Evolutionary conservation across 2,888 invertebrate genomes (phyloP), one percentile per base, ranked within the genome.

Genomic region (Tenthredo mesomela): DNA sequence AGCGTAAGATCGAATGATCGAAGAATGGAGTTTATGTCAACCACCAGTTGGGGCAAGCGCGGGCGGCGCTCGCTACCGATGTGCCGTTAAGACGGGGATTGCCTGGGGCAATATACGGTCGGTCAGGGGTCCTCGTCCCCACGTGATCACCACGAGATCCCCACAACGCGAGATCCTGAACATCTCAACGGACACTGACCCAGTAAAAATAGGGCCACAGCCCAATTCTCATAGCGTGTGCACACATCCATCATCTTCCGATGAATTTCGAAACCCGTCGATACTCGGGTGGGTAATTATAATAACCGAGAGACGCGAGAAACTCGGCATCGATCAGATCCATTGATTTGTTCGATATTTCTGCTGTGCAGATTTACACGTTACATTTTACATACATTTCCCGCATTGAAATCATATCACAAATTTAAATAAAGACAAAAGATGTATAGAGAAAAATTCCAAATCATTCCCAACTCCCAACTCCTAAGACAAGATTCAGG

Each of bases 211-310:
- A 82, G 82, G 82, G 82, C 82, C 82, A 82, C 82, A 82, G 82
- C 70, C 82, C 82, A 82, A 82, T 82, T 82, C 82, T 82, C 82
- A 67, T 82, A 67, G 29, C 82, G 50, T 70, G 65, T 70, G 82
- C 82, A 89, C 87, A 87, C 88, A 88, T 90, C 89, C 89, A 89
- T 90, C 89, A 91, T 90, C 87, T 89, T 85, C 87, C 88, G 88
- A 90, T 89, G 89, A 89, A 91, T 90, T 90, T 90, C 89, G 89
- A 89, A 89, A 88, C 82, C 50, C 67, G 65, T 82, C 82, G 82
- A 82, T 82, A 82, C 82, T 50, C 67, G 80, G 80, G 43, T 61
- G 82, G 47, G 82, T 82, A 82, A 82, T 82, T 82, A 82, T 70
- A 70, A 70, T 70, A 50, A 70, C 61, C 40, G 61, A 61, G 80